Percentiles rank a stretch among this genome's conserved stretches.
phyloP scores from a whole-genome alignment of 2,888 invertebrate species.

The Furcula furcula region DNA sequence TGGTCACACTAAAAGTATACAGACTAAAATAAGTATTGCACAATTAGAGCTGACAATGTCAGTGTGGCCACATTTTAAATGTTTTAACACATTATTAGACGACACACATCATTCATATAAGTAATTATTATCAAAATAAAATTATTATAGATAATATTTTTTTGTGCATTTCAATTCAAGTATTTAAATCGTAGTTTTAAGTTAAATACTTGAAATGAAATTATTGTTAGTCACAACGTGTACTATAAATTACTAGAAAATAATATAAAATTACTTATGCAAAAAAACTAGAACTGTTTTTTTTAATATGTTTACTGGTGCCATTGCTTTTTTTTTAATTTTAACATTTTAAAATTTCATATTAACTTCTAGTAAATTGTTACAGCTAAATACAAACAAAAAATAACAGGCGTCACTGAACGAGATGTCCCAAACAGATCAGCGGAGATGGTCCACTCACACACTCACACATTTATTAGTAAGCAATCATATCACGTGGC shows the following conservation, averaged over 20 bases:
- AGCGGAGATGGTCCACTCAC: conserved; percentile 17
- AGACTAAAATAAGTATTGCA: conserved; percentile 1
- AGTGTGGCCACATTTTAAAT: conserved; percentile 5
- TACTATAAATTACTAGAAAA: conserved; percentile 23
- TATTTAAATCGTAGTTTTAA: background rate
- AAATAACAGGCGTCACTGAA: conserved; percentile 26
- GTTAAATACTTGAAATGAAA: background rate
- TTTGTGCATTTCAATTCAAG: background rate
- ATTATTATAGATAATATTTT: background rate
- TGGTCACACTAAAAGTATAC: background rate
- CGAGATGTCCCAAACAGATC: conserved; percentile 23
- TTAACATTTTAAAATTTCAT: too few species aligned
- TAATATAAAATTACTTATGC: background rate
- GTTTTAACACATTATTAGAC: conserved; percentile 16
- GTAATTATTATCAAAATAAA: too few species aligned
- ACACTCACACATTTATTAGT: conserved; percentile 21
- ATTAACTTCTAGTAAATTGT: conserved; percentile 20
- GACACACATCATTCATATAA: conserved; percentile 9
- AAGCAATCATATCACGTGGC: background rate
- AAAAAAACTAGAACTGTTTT: too few species aligned
- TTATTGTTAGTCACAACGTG: conserved; percentile 23
- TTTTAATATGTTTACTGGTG: too few species aligned
- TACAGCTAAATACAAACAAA: conserved; percentile 13
- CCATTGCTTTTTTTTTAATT: too few species aligned
- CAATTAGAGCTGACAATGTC: background rate